These are phyloP conservation scores for Gadopsis bispinosus DNA, from an alignment of 2,797 vertebrate species.

Conservation along the genomic window DNA sequence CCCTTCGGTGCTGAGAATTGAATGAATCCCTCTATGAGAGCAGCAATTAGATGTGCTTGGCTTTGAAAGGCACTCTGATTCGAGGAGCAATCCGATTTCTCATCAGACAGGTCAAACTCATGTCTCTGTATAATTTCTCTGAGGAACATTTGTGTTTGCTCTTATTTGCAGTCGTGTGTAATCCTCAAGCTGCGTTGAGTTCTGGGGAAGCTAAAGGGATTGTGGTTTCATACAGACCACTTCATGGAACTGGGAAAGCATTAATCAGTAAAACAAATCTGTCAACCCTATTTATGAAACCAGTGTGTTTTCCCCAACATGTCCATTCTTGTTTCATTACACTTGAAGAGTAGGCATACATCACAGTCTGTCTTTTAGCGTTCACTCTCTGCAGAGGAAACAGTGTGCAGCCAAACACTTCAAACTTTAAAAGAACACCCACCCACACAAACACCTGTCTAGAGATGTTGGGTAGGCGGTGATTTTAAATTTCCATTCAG, in stretches of 20 bases:
- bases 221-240: neutral
- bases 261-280: neutral
- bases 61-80: slow-evolving; percentile 18
- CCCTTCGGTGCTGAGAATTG: neutral
- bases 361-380: neutral
- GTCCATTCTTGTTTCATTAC: neutral
- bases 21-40: neutral
- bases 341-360: neutral
- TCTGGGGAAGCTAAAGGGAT: neutral
- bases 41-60: neutral
- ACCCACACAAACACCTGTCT: neutral
- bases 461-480: neutral
- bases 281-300: too few relatives aligned
- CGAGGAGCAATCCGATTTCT: neutral
- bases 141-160: slow-evolving; percentile 10
- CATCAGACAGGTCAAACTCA: neutral
- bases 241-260: neutral
- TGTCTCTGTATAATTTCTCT: neutral
- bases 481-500: too few relatives aligned
- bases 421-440: neutral
- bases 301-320: neutral
- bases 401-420: neutral
- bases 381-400: neutral
- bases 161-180: neutral
- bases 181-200: neutral